These are phyloP conservation scores for Anarsia innoxiella DNA, from an alignment of 2,888 invertebrate genomes.

Conservation along the genomic window DNA sequence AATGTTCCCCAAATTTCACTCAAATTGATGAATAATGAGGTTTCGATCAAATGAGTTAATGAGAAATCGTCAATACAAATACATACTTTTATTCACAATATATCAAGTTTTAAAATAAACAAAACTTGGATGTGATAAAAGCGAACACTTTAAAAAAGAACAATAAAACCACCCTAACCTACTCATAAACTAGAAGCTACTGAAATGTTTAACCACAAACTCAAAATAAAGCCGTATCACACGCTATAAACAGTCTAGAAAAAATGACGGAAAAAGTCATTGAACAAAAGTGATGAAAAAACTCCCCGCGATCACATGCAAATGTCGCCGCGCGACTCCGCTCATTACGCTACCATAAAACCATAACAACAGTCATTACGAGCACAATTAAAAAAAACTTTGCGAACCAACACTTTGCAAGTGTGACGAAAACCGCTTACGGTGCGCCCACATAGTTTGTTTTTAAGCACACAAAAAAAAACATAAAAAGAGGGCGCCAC, in stretches of 20 bases:
- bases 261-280: slow-evolving; percentile 59
- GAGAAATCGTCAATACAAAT: neutral
- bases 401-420: slow-evolving; percentile 54
- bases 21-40: neutral
- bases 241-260: slow-evolving; percentile 54
- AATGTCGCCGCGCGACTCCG: slow-evolving; percentile 59
- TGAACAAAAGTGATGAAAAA: slow-evolving; percentile 62
- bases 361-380: slow-evolving; percentile 71
- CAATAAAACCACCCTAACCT: slow-evolving; percentile 54
- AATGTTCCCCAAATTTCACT: slow-evolving; percentile 14
- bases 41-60: neutral
- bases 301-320: slow-evolving; percentile 65
- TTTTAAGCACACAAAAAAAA: slow-evolving; percentile 54
- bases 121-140: slow-evolving; percentile 28
- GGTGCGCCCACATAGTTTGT: slow-evolving; percentile 71
- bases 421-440: slow-evolving; percentile 73
- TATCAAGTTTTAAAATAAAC: slow-evolving; percentile 5
- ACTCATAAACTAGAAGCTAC: slow-evolving; percentile 57
- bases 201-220: slow-evolving; percentile 71
- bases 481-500: slow-evolving; percentile 62
- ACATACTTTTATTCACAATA: neutral
- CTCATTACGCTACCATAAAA: slow-evolving; percentile 68
- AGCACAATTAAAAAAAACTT: slow-evolving; percentile 70
- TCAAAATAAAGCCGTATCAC: slow-evolving; percentile 60
- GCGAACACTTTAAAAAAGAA: slow-evolving; percentile 48